phyloP scores from a whole-genome alignment of 2,888 invertebrate species.

The Nesidiocoris tenuis region DNA sequence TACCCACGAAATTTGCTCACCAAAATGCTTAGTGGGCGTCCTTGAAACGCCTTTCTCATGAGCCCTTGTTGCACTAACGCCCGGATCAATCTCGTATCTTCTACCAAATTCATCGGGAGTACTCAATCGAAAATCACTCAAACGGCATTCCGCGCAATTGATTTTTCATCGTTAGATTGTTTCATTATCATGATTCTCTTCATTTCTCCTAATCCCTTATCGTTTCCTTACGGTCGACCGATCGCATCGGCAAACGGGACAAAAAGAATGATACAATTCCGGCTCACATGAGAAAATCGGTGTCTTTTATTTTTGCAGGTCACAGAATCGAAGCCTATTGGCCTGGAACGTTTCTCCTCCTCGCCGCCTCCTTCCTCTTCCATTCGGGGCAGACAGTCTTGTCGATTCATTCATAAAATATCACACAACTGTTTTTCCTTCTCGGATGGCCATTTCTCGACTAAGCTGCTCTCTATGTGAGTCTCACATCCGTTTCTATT shows the following conservation, averaged over 20 bases:
- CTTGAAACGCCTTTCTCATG: too few relatives aligned
- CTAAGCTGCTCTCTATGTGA: not conserved
- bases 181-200: not conserved
- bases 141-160: too few relatives aligned
- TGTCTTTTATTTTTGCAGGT: constrained; percentile 23
- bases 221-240: not conserved
- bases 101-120: too few relatives aligned
- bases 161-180: not conserved
- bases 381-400: constrained; percentile 30
- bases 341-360: constrained; percentile 26
- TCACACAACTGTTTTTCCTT: constrained; percentile 1
- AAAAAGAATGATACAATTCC: not conserved
- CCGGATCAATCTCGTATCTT: too few relatives aligned
- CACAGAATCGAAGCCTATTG: constrained; percentile 39
- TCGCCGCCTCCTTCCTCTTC: constrained; percentile 27
- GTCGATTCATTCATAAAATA: constrained; percentile 29
- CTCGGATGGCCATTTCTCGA: not conserved
- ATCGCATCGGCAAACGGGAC: not conserved
- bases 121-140: too few relatives aligned
- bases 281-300: not conserved
- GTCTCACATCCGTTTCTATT: not conserved
- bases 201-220: not conserved
- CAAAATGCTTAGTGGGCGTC: too few relatives aligned
- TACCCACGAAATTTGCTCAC: too few relatives aligned
- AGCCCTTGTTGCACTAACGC: too few relatives aligned